Percentiles rank a stretch among this genome's conserved stretches.
These are phyloP conservation scores for Anabacerthia variegaticeps DNA, from an alignment of 2,797 vertebrate species.

Conservation along the genomic window DNA sequence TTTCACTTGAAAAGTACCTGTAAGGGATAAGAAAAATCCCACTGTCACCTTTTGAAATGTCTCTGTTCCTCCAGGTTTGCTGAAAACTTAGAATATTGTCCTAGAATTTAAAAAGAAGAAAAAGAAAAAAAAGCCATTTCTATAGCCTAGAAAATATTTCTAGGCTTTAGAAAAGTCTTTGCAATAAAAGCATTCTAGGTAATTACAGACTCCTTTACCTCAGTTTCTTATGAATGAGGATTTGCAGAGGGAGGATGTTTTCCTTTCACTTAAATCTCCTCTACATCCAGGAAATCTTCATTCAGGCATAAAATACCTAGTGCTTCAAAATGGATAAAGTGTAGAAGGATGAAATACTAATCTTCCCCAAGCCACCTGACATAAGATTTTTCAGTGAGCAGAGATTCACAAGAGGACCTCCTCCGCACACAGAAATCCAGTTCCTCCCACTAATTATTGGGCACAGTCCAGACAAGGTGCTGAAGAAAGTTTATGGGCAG, in stretches of 20 bases:
- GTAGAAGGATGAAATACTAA: background rate
- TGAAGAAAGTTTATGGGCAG: background rate
- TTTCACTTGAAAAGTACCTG: slow-evolving; percentile 41
- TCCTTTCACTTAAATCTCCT: background rate
- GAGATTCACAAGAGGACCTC: background rate
- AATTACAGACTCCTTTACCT: background rate
- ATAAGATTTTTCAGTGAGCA: background rate
- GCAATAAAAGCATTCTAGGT: background rate
- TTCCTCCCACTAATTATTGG: background rate
- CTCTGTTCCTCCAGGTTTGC: background rate
- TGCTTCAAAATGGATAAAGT: background rate
- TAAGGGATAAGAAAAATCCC: background rate
- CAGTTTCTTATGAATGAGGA: background rate
- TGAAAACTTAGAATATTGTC: background rate
- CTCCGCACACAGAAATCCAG: background rate
- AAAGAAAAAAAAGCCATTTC: background rate
- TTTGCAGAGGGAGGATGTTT: background rate
- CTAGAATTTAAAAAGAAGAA: background rate
- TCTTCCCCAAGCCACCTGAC: background rate
- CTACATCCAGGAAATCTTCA: background rate
- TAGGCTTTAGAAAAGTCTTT: background rate
- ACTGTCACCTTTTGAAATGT: background rate
- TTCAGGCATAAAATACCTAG: background rate
- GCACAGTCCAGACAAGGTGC: background rate
- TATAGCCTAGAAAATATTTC: background rate